Conservation (phyloP, 2,888 invertebrate genomes). For the Dolomedes plantarius region DNA sequence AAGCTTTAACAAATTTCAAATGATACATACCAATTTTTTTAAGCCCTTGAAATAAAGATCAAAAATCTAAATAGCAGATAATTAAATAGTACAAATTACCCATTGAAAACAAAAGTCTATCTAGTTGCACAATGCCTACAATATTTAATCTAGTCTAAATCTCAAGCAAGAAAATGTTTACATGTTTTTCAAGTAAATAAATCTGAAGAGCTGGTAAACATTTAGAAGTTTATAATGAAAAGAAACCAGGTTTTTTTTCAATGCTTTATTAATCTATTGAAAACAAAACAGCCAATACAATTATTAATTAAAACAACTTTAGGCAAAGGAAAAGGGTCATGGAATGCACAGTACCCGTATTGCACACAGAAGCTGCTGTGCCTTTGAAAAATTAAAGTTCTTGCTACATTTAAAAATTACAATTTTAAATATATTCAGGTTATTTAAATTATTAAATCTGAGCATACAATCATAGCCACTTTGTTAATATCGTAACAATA, state of each 20-base stretch:
- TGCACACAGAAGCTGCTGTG: slow-evolving; percentile 72
- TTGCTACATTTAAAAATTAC: slow-evolving; percentile 56
- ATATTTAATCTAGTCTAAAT: too few species aligned
- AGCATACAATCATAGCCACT: slow-evolving; percentile 63
- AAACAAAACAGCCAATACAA: slow-evolving; percentile 65
- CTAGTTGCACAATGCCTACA: too few species aligned
- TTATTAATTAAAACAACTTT: slow-evolving; percentile 69
- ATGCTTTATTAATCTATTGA: slow-evolving; percentile 72
- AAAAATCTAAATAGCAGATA: too few species aligned
- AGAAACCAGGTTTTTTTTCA: slow-evolving; percentile 22
- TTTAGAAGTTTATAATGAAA: too few species aligned
- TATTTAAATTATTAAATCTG: slow-evolving; percentile 52
- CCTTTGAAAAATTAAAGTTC: slow-evolving; percentile 47
- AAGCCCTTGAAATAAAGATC: too few species aligned
- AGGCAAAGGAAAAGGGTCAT: slow-evolving; percentile 68
- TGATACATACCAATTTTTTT: too few species aligned
- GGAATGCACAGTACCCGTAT: slow-evolving; percentile 72
- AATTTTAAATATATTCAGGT: slow-evolving; percentile 44
- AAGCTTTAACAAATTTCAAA: too few species aligned
- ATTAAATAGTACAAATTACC: too few species aligned
- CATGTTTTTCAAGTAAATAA: too few species aligned
- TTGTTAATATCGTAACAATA: slow-evolving; percentile 64
- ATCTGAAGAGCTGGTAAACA: too few species aligned
- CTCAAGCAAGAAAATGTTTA: too few species aligned
- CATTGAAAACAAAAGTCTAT: too few species aligned